phyloP scores from a whole-genome alignment of 2,797 vertebrate species.

The Pangasius djambal region DNA sequence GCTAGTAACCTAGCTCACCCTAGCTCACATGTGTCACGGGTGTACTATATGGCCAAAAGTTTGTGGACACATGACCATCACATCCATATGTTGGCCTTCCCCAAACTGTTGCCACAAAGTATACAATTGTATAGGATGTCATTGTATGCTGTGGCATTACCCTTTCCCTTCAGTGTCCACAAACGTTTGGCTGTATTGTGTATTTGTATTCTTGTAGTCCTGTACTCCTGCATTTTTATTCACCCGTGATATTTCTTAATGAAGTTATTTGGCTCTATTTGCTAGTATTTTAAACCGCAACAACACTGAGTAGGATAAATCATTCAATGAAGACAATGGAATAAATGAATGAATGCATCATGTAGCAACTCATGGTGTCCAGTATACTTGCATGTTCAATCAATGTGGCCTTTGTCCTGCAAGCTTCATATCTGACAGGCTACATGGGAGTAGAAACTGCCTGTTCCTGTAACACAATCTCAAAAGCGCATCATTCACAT shows the following conservation, averaged over 20 bases:
- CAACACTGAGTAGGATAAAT: neutral
- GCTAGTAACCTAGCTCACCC: neutral
- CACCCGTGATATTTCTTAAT: neutral
- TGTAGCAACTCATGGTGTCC: neutral
- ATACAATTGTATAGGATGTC: no score
- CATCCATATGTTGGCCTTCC: no score
- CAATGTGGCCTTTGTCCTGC: neutral
- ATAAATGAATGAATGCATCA: neutral
- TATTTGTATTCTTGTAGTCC: neutral
- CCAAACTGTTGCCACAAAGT: no score
- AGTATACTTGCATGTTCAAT: neutral
- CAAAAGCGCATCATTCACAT: neutral
- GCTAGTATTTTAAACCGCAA: neutral
- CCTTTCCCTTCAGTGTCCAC: neutral
- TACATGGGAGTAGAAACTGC: neutral
- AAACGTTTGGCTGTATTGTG: neutral
- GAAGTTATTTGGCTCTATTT: neutral
- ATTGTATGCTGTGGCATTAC: neutral
- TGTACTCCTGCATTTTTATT: neutral
- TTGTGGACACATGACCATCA: no score
- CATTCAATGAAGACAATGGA: neutral
- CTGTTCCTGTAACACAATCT: neutral
- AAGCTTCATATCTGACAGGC: neutral
- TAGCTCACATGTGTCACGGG: neutral
- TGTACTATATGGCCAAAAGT: neutral